These are phyloP conservation scores for Drosophila greeni DNA, from an alignment of 2,888 invertebrate genomes.

Conservation along the genomic window DNA sequence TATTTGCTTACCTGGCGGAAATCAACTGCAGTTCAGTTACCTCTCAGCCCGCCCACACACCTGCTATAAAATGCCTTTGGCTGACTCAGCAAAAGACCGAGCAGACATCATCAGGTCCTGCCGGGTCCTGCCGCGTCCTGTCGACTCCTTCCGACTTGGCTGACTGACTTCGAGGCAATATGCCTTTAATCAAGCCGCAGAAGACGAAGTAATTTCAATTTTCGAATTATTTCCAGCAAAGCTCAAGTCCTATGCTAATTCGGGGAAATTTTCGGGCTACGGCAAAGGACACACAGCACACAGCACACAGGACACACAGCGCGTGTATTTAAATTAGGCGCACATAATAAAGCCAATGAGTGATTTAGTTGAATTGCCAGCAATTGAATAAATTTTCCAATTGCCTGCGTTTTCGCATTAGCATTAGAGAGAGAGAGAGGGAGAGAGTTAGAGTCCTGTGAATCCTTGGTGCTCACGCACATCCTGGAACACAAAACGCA, in stretches of 20 bases:
- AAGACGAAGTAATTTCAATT: constrained; percentile 65
- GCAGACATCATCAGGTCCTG: constrained; percentile 9
- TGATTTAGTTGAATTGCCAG: constrained; percentile 75
- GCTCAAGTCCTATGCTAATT: constrained; percentile 17
- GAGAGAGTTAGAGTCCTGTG: not conserved
- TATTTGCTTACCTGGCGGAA: not conserved
- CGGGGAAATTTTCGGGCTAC: constrained; percentile 11
- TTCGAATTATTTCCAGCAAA: constrained; percentile 71
- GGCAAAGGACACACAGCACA: constrained; percentile 6
- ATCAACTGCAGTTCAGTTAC: not conserved
- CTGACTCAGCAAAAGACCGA: constrained; percentile 23
- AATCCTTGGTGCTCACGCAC: constrained; percentile 45
- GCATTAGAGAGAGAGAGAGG: constrained; percentile 56
- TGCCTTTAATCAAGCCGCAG: constrained; percentile 66
- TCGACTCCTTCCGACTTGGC: constrained; percentile 16
- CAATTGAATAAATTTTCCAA: constrained; percentile 78
- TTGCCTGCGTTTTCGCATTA: constrained; percentile 75
- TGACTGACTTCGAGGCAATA: constrained; percentile 36
- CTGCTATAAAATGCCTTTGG: constrained; percentile 5
- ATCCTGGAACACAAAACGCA: constrained; percentile 54
- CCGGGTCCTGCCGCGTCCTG: not conserved
- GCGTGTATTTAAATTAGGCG: constrained; percentile 68
- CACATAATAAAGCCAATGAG: constrained; percentile 73
- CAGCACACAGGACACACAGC: constrained; percentile 17
- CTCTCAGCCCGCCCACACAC: not conserved